These are phyloP conservation scores for Dendrophyllia cribrosa DNA, from an alignment of 64 coral and sea anemone species.

Conservation along the genomic window DNA sequence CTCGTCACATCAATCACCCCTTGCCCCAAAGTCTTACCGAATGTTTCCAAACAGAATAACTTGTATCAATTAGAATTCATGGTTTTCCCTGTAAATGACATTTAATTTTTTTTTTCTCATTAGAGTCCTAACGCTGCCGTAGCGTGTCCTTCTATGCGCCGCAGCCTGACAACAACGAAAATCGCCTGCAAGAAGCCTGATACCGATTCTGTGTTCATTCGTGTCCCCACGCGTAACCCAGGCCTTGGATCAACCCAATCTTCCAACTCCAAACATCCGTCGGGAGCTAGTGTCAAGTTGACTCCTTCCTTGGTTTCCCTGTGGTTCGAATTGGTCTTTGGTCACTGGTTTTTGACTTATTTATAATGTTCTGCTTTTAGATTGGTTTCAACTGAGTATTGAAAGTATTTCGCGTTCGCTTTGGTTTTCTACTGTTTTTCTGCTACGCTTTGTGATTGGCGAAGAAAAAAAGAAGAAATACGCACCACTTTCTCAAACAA, in stretches of 20 bases:
- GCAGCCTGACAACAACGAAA: slow-evolving; percentile 33
- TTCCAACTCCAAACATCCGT: neutral
- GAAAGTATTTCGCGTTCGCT: no score
- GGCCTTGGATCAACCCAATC: neutral
- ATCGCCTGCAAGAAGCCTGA: slow-evolving; percentile 69
- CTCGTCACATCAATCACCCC: no score
- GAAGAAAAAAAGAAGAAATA: no score
- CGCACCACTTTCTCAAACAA: no score
- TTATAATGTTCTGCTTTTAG: neutral
- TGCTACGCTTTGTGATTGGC: no score
- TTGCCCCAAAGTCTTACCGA: no score
- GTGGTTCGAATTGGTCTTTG: neutral
- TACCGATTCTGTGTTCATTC: slow-evolving; percentile 49
- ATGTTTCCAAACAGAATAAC: no score
- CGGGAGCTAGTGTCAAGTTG: slow-evolving; percentile 5
- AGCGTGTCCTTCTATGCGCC: slow-evolving; percentile 43
- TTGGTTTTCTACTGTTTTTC: no score
- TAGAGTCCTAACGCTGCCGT: slow-evolving; percentile 58
- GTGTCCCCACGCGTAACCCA: slow-evolving; percentile 26
- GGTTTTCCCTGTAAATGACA: neutral
- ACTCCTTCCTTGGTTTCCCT: neutral
- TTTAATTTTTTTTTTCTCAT: neutral
- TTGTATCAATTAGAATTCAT: neutral
- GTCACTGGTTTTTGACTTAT: neutral
- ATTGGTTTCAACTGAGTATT: neutral